A percentile compares a stretch with the other conserved stretches of the same genome.
Evolutionary conservation across 2,113 vertebrate genomes (phyloP).

Genomic region (Electrona antarctica): DNA sequence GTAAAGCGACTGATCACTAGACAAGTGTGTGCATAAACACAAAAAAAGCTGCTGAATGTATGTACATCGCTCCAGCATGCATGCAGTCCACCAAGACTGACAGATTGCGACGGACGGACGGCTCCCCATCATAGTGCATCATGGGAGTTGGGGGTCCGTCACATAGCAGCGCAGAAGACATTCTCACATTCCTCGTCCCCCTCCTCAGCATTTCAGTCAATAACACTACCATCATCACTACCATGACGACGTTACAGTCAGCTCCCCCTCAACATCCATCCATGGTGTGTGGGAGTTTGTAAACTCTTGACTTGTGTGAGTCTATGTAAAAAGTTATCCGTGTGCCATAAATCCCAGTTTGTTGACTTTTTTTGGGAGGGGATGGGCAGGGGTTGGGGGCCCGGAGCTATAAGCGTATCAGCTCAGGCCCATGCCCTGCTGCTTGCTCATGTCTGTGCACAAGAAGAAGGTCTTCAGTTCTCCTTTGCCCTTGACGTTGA

Average conservation of each 20-base stretch:
- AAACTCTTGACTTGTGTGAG: slow-evolving; percentile 10
- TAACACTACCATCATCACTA: neutral
- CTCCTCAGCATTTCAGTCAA: neutral
- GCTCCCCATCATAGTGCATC: neutral
- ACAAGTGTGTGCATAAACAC: slow-evolving; percentile 29
- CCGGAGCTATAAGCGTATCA: slow-evolving; percentile 65
- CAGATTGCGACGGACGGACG: neutral
- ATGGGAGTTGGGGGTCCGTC: neutral
- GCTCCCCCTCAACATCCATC: slow-evolving; percentile 13
- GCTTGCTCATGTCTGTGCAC: slow-evolving; percentile 94
- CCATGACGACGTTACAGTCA: slow-evolving; percentile 4
- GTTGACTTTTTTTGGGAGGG: no score
- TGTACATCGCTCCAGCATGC: neutral
- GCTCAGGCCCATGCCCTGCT: slow-evolving; percentile 87
- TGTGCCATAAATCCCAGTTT: neutral
- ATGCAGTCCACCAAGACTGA: neutral
- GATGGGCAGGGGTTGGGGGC: neutral
- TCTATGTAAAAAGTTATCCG: neutral
- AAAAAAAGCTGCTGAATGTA: slow-evolving; percentile 36
- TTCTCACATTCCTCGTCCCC: neutral
- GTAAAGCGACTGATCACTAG: slow-evolving; percentile 39
- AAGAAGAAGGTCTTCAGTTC: slow-evolving; percentile 96
- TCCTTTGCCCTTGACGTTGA: slow-evolving; percentile 97
- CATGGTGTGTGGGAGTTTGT: neutral
- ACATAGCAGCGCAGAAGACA: neutral